A percentile compares a stretch with the other conserved stretches of the same genome.
Evolutionary conservation across 2,797 vertebrate genomes (phyloP).

Genomic region (Zenarchopterus dispar): DNA sequence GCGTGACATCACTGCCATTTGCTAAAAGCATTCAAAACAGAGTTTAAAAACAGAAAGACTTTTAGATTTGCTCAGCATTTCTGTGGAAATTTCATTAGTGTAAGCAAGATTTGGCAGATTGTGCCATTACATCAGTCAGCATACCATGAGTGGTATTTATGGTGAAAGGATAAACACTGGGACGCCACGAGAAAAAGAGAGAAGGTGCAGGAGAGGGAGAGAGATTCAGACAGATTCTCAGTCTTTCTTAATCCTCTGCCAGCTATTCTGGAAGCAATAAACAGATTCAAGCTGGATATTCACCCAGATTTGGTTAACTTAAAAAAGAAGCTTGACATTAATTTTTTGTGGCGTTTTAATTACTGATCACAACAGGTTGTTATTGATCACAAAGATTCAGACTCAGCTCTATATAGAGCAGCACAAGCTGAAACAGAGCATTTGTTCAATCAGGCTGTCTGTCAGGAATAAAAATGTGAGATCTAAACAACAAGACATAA

Average conservation of each 20-base stretch:
- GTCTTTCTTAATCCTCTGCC: conserved; percentile 56
- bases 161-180: conserved; percentile 16
- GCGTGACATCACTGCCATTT: neutral
- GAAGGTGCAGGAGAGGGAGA: conserved; percentile 30
- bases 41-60: conserved; percentile 22
- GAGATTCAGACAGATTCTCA: conserved; percentile 61
- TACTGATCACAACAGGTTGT: conserved; percentile 1
- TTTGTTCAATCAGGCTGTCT: conserved; percentile 23
- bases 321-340: conserved; percentile 4
- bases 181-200: conserved; percentile 22
- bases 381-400: no score
- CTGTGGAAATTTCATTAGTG: conserved; percentile 37
- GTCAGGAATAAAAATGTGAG: conserved; percentile 45
- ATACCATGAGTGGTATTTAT: conserved; percentile 38
- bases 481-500: conserved; percentile 45
- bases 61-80: conserved; percentile 26
- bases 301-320: conserved; percentile 19
- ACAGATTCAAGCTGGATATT: conserved; percentile 50
- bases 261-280: conserved; percentile 55
- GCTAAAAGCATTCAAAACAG: no score
- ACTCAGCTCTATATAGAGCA: neutral
- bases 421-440: conserved; percentile 14
- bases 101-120: conserved; percentile 38
- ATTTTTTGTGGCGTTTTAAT: neutral
- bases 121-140: conserved; percentile 27